These are phyloP conservation scores for Ciconia boyciana DNA, from an alignment of 2,113 vertebrate genomes.

Conservation along the genomic window DNA sequence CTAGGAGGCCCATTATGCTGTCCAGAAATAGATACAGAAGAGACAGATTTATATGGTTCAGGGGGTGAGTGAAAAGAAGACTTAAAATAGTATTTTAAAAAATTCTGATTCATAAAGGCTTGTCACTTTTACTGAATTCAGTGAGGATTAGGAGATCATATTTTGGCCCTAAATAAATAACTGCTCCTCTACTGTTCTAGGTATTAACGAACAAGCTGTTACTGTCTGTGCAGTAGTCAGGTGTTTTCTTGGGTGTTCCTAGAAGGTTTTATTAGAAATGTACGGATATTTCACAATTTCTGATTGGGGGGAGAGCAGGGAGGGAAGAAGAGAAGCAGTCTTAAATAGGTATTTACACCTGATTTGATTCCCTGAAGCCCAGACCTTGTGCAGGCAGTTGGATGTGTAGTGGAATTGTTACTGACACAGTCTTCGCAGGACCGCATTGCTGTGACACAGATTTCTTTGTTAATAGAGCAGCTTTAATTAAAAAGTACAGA, in stretches of 20 bases:
- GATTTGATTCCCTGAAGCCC: neutral
- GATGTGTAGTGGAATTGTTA: neutral
- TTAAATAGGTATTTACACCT: neutral
- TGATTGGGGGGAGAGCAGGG: rapidly evolving
- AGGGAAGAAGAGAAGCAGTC: neutral
- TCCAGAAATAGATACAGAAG: neutral
- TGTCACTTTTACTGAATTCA: neutral
- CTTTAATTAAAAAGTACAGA: slow-evolving; percentile 32
- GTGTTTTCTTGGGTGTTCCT: neutral
- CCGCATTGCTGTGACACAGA: neutral
- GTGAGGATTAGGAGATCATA: neutral
- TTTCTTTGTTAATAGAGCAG: neutral
- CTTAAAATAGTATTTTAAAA: neutral
- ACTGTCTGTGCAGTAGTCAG: neutral
- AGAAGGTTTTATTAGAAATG: neutral
- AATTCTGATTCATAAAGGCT: neutral
- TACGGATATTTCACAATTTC: neutral
- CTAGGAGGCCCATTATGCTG: neutral
- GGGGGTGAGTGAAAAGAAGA: neutral
- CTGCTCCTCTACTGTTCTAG: neutral
- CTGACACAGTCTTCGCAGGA: neutral
- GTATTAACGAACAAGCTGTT: neutral
- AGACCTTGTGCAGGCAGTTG: neutral
- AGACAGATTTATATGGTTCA: neutral
- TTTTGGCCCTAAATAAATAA: neutral